Percentiles rank a stretch among this genome's conserved stretches.
Evolutionary conservation across 2,113 vertebrate species (phyloP).

Genomic region (Ceyx cyanopectus): DNA sequence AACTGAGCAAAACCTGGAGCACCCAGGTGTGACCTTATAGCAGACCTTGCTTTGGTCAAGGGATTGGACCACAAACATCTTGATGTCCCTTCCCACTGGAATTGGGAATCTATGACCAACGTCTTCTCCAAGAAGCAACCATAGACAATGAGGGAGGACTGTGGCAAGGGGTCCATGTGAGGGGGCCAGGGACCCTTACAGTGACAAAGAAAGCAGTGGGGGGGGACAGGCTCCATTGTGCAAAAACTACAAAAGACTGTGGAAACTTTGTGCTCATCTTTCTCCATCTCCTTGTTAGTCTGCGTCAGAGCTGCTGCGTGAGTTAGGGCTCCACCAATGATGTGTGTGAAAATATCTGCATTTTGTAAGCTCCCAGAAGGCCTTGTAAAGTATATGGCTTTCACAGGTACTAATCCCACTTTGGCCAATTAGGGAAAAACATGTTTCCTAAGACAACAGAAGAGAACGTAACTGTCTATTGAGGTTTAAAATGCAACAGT

Average conservation of each 20-base stretch:
- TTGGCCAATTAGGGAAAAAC: slow-evolving; percentile 6
- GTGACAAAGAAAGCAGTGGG: not conserved
- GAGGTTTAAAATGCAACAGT: not conserved
- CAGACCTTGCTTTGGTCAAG: not conserved
- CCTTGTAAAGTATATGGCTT: not conserved
- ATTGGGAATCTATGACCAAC: not conserved
- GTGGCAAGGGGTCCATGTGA: not conserved
- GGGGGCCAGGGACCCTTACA: not conserved
- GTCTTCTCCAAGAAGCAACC: not conserved
- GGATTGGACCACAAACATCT: not conserved
- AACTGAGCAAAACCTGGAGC: not conserved
- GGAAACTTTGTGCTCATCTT: not conserved
- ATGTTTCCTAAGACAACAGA: not conserved
- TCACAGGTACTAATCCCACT: slow-evolving; percentile 6
- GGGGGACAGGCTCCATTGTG: not conserved
- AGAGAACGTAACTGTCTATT: not conserved
- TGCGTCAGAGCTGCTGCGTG: not conserved
- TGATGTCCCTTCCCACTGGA: not conserved
- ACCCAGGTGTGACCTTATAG: not conserved
- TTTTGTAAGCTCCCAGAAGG: not conserved
- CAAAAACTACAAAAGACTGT: not conserved
- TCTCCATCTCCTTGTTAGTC: not conserved
- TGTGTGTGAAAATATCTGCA: not conserved
- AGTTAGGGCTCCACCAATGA: not conserved
- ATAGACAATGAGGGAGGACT: not conserved